phyloP scores from a whole-genome alignment of 2,888 invertebrate species.

The Scrobipalpa atriplicella region DNA sequence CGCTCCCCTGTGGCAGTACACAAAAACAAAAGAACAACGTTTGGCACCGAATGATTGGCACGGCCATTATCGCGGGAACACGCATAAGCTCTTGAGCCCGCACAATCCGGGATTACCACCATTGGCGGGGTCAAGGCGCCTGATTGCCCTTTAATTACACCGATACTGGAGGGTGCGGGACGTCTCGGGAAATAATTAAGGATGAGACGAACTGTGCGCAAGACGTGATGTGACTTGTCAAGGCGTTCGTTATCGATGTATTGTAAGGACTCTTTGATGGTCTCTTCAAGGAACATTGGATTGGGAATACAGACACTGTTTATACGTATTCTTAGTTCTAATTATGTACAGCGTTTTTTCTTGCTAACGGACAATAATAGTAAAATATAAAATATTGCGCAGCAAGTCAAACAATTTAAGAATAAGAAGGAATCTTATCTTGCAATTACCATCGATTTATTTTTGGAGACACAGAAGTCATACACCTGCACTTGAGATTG shows the following conservation, averaged over 20 bases:
- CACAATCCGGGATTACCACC: slow-evolving; percentile 56
- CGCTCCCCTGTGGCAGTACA: slow-evolving; percentile 16
- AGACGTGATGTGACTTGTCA: slow-evolving; percentile 19
- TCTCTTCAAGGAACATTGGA: not conserved
- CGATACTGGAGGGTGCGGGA: slow-evolving; percentile 21
- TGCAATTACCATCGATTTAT: slow-evolving; percentile 77
- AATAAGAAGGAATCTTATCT: slow-evolving; percentile 61
- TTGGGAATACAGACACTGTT: not conserved
- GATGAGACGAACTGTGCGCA: slow-evolving; percentile 1
- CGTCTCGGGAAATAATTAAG: slow-evolving; percentile 21
- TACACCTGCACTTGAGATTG: slow-evolving; percentile 78
- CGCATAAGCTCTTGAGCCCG: slow-evolving; percentile 53
- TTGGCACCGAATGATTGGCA: slow-evolving; percentile 58
- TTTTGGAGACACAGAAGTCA: slow-evolving; percentile 78
- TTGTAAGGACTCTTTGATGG: slow-evolving; percentile 13
- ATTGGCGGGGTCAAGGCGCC: slow-evolving; percentile 40
- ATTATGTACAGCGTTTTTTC: too few species aligned
- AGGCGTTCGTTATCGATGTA: slow-evolving; percentile 4
- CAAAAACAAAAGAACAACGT: slow-evolving; percentile 31
- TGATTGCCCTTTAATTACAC: slow-evolving; percentile 38
- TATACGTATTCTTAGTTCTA: too few species aligned
- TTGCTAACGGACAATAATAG: not conserved
- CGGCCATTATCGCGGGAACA: slow-evolving; percentile 65
- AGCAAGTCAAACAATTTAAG: not conserved
- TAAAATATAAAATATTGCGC: not conserved